phyloP scores from a whole-genome alignment of 2,113 vertebrate species.

The Zapus hudsonius region DNA sequence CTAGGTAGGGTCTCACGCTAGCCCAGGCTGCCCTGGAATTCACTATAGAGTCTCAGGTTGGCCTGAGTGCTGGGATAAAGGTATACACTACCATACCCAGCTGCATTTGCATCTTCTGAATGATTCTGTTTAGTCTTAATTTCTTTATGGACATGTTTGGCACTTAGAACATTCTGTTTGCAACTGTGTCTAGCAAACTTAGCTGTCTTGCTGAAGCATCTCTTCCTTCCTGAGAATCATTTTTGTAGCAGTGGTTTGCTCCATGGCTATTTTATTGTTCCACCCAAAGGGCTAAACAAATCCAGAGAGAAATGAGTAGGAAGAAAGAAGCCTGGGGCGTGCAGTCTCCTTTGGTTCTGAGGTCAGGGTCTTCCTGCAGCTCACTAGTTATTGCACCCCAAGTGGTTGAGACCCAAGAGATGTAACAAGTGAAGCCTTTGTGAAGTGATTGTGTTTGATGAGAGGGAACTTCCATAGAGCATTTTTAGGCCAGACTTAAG shows the following conservation, averaged over 20 bases:
- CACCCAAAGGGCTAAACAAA: not conserved
- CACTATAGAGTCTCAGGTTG: too few relatives aligned
- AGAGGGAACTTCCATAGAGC: not conserved
- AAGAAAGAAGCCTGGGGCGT: not conserved
- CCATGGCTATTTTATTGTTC: not conserved
- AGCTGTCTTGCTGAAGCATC: not conserved
- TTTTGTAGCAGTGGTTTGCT: not conserved
- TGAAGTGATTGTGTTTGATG: not conserved
- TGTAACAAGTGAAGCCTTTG: not conserved
- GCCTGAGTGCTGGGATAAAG: too few relatives aligned
- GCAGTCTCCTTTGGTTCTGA: not conserved
- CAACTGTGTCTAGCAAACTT: not conserved
- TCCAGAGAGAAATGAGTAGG: not conserved
- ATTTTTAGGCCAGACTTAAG: not conserved
- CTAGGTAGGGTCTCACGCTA: too few relatives aligned
- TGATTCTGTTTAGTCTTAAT: not conserved
- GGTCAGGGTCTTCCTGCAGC: not conserved
- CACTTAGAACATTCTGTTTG: conserved; percentile 12
- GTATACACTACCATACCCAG: too few relatives aligned
- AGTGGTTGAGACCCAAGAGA: not conserved
- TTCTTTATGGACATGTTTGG: not conserved
- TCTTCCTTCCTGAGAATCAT: not conserved
- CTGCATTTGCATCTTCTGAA: not conserved
- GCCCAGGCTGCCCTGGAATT: too few relatives aligned
- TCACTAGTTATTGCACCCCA: not conserved